Percentiles rank a stretch among this genome's conserved stretches.
These are phyloP conservation scores for Oreochromis grahami DNA, from an alignment of 2,797 vertebrate species.

Conservation along the genomic window DNA sequence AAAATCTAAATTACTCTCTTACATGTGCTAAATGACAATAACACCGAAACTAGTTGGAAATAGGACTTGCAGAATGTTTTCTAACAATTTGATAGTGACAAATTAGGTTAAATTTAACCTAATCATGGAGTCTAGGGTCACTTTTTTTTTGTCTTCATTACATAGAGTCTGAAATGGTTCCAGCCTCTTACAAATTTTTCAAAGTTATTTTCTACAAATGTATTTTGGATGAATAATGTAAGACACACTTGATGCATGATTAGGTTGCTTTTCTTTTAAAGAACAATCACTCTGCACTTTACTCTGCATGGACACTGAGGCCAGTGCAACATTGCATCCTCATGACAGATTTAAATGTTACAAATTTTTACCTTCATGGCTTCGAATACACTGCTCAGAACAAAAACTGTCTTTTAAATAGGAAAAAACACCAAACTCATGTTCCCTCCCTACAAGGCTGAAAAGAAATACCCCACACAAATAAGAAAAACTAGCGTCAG, in stretches of 20 bases:
- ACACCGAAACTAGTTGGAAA: background rate
- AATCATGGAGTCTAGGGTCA: background rate
- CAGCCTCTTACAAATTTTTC: background rate
- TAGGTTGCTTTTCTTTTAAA: background rate
- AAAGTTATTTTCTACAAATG: background rate
- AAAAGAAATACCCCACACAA: background rate
- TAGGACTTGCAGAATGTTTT: constrained; percentile 18
- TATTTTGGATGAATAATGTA: background rate
- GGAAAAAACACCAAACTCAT: background rate
- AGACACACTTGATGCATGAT: background rate
- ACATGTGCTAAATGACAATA: constrained; percentile 31
- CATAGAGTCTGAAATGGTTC: background rate
- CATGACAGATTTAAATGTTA: background rate
- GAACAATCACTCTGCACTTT: background rate
- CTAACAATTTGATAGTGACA: constrained; percentile 4
- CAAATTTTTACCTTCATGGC: background rate
- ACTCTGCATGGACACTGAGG: background rate
- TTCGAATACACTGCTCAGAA: background rate
- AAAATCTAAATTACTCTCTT: constrained; percentile 34
- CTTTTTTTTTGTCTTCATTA: background rate
- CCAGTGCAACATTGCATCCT: background rate
- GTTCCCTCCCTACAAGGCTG: background rate
- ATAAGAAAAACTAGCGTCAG: background rate
- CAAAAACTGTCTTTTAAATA: background rate
- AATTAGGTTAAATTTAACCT: constrained; percentile 3